Base-by-base conservation (phyloP, 2,888 invertebrate species). In the Electrophaes corylata region DNA sequence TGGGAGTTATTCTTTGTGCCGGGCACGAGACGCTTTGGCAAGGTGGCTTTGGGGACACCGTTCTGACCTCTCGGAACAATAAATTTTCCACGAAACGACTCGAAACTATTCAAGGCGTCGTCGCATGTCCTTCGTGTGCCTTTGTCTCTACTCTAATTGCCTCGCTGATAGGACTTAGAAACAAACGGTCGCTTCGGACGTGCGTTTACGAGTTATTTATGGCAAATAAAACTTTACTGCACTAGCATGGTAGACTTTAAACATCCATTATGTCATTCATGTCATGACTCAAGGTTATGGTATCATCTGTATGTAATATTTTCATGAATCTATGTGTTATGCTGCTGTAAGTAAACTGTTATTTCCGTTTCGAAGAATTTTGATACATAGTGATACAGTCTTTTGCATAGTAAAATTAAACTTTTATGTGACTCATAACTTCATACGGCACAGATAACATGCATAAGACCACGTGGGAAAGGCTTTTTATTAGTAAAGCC, bases 201-300 rank as follows among this genome's bases (percentile, higher is more conserved):
- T 63, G 65, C 58, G 65, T 77, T 79, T 79, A 84, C 76, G 75
- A 75, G 72, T 76, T 75, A 79, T 84, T 83, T 81, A 84, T 80
- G 76, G 76, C 76, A 75, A 79, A 83, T 80, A 80, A 81, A 78
- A 74, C 62, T 73, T 74, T 72, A 70, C 75, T 73, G 72, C 71
- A 70, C 67, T n/a, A 65, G 60, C 65, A 60, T 58, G 65, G 59
- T 67, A 65, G 64, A 67, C 65, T 64, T 67, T 62, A 62, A 65
- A 64, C 60, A 68, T 57, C 65, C 58, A 69, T 70, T 75, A 72
- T 69, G 67, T 70, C 65, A 71, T 69, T 72, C 64, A 67, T 56
- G 68, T 72, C 64, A 68, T 56, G 68, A 71, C 69, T 72, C 75
- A 81, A 83, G 79, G 80, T 76, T 73, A 71, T 65, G 57, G 59